A percentile compares a stretch with the other conserved stretches of the same genome.
phyloP scores from a whole-genome alignment of 2,888 invertebrate species.

The Dolomedes plantarius region DNA sequence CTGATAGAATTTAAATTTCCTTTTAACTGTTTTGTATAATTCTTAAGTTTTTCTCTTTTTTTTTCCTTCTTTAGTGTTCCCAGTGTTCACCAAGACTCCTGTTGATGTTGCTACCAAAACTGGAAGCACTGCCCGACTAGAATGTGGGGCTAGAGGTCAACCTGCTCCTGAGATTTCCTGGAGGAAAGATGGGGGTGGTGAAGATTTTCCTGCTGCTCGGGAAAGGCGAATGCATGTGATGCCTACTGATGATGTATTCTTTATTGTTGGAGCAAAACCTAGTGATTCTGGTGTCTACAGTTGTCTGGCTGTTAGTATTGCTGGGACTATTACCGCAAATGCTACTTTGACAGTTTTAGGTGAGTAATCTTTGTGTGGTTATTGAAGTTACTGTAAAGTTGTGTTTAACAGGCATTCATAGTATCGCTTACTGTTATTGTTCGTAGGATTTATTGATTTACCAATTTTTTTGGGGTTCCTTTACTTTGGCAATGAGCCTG shows the following conservation, averaged over 20 bases:
- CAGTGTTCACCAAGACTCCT: constrained; percentile 89
- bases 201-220: constrained; percentile 94
- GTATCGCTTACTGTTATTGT: too few relatives aligned
- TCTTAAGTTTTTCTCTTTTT: too few relatives aligned
- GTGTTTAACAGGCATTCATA: too few relatives aligned
- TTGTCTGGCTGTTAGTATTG: constrained; percentile 93
- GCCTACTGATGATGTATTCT: constrained; percentile 92
- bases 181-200: constrained; percentile 90
- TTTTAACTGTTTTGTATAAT: too few relatives aligned
- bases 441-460: too few relatives aligned
- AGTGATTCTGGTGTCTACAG: constrained; percentile 94
- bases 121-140: constrained; percentile 89
- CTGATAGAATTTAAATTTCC: too few relatives aligned
- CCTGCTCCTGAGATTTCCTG: constrained; percentile 92
- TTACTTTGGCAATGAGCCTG: too few relatives aligned
- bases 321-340: constrained; percentile 90
- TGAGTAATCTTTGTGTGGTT: constrained; percentile 73
- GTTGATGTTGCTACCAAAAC: constrained; percentile 89
- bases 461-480: too few relatives aligned
- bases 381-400: background rate
- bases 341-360: constrained; percentile 87
- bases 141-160: constrained; percentile 93
- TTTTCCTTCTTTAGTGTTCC: constrained; percentile 84
- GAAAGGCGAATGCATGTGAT: constrained; percentile 95
- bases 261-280: constrained; percentile 92